Percentiles rank a stretch among this genome's conserved stretches.
These are phyloP conservation scores for Sebastes melanostomus DNA, from an alignment of 2,797 vertebrate genomes.

Conservation along the genomic window DNA sequence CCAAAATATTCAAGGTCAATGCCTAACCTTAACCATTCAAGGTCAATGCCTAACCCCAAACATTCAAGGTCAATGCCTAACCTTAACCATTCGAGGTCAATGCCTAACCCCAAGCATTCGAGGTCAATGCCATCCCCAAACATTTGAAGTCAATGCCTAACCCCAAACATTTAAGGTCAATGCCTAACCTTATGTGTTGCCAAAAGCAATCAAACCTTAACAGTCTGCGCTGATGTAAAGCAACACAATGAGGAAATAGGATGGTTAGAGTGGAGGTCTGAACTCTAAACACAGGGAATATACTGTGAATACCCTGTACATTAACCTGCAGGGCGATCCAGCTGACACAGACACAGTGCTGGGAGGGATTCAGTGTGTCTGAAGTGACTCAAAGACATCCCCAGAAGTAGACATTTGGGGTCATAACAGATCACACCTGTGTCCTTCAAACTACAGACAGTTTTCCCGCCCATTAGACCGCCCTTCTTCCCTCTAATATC, in stretches of 20 bases:
- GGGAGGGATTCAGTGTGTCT: neutral
- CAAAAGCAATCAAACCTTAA: slow-evolving; percentile 28
- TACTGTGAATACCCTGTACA: neutral
- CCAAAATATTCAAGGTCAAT: no score
- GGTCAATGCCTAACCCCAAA: no score
- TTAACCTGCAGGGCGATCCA: neutral
- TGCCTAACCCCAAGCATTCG: accelerated
- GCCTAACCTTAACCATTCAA: no score
- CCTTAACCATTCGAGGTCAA: no score
- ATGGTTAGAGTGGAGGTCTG: neutral
- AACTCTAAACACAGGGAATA: slow-evolving; percentile 3
- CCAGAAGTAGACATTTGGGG: neutral
- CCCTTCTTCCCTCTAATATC: neutral
- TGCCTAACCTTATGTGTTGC: neutral
- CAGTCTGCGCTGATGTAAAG: neutral
- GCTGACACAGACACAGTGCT: neutral
- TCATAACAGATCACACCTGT: neutral
- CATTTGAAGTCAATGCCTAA: no score
- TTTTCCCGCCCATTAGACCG: neutral
- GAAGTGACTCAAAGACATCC: neutral
- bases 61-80: no score
- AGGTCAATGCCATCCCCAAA: no score
- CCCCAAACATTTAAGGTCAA: no score
- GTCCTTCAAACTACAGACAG: neutral
- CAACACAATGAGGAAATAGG: neutral